phyloP scores from a whole-genome alignment of 2,797 vertebrate species.

The Sebastes trivittatus region DNA sequence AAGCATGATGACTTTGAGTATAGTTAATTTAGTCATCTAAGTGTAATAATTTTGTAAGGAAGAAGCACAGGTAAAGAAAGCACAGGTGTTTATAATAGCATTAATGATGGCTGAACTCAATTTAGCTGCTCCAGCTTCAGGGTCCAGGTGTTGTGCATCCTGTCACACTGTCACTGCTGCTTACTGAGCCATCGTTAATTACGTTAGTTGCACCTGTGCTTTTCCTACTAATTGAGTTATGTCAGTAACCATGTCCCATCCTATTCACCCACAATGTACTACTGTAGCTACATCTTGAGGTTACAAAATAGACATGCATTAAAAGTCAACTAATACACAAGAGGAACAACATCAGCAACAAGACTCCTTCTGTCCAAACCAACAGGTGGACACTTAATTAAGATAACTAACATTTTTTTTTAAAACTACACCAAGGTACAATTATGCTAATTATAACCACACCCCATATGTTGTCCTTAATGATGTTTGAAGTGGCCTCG shows the following conservation, averaged over 20 bases:
- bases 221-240: neutral
- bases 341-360: neutral
- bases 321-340: neutral
- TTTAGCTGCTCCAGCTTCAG: neutral
- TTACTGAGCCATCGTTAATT: neutral
- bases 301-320: neutral
- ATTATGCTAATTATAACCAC: neutral
- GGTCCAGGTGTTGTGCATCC: neutral
- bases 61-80: neutral
- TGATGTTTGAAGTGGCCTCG: no score
- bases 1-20: neutral
- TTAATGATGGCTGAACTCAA: neutral
- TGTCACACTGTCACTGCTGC: neutral
- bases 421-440: neutral
- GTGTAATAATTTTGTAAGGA: neutral
- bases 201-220: neutral
- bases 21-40: neutral
- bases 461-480: neutral
- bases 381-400: neutral
- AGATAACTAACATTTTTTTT: neutral
- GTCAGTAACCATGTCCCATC: neutral
- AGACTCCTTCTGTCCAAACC: neutral
- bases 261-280: neutral
- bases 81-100: neutral
- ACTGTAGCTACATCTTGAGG: neutral